phyloP scores from a whole-genome alignment of 2,888 invertebrate species.

The Troglohyphantes excavatus region DNA sequence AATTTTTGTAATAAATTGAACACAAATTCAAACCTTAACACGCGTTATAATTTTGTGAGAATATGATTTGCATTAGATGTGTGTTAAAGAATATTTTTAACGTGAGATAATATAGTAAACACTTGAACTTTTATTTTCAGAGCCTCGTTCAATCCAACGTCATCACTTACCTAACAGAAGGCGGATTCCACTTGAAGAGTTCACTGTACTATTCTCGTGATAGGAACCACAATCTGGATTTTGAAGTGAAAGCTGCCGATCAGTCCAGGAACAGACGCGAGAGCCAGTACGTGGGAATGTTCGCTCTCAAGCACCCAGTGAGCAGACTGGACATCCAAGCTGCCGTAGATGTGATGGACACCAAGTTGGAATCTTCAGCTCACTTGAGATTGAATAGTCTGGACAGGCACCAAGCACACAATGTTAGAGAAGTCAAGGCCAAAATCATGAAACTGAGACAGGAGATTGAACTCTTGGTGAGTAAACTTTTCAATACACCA shows the following conservation, averaged over 20 bases:
- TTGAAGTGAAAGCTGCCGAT: slow-evolving; percentile 61
- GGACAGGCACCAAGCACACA: slow-evolving; percentile 41
- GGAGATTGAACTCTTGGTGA: slow-evolving; percentile 70
- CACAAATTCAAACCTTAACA: too few relatives aligned
- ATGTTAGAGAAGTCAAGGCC: slow-evolving; percentile 61
- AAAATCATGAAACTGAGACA: slow-evolving; percentile 72
- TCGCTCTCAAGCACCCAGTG: slow-evolving; percentile 53
- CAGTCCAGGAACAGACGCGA: slow-evolving; percentile 56
- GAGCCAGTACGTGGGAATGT: slow-evolving; percentile 60
- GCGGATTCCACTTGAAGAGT: slow-evolving; percentile 41
- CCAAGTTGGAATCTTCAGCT: slow-evolving; percentile 49
- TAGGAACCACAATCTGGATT: slow-evolving; percentile 47
- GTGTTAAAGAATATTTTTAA: too few relatives aligned
- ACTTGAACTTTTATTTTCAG: too few relatives aligned
- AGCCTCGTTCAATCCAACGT: slow-evolving; percentile 56
- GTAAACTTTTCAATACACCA: too few relatives aligned
- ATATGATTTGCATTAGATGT: too few relatives aligned
- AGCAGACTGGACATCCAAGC: slow-evolving; percentile 50
- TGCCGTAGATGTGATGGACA: slow-evolving; percentile 62
- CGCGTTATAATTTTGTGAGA: too few relatives aligned
- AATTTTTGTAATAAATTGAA: too few relatives aligned
- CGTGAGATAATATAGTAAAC: too few relatives aligned
- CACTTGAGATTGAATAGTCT: slow-evolving; percentile 42
- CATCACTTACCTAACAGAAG: slow-evolving; percentile 13
- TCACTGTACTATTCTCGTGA: slow-evolving; percentile 72